Evolutionary conservation across 1,140 invertebrate genomes (phyloP).

Genomic region (Calliphora vicina): DNA sequence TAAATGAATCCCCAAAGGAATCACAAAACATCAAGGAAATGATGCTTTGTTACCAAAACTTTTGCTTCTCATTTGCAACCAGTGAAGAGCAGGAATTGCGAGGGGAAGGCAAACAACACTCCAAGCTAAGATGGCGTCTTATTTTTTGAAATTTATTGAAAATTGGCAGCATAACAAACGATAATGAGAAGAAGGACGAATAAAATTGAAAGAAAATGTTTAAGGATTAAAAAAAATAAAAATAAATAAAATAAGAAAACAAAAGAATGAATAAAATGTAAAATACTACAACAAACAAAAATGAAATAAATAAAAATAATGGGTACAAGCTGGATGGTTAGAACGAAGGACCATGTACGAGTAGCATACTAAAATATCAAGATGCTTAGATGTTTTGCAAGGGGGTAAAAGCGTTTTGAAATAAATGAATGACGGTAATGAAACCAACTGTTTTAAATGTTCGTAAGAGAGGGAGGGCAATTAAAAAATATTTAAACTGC

Average conservation of each 20-base stretch:
- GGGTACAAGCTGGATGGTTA: background rate
- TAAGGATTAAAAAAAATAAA: background rate
- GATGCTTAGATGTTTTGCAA: background rate
- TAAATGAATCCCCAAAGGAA: background rate
- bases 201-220: background rate
- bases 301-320: conserved; percentile 36
- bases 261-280: background rate
- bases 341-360: background rate
- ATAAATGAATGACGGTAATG: background rate
- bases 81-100: background rate
- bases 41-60: background rate
- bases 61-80: background rate
- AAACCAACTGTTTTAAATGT: background rate
- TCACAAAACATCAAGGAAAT: conserved; percentile 16
- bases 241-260: background rate
- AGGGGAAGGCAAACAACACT: background rate
- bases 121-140: conserved; percentile 6
- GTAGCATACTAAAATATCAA: background rate
- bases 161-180: conserved; percentile 29
- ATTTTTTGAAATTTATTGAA: conserved; percentile 31
- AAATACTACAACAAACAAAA: conserved; percentile 3
- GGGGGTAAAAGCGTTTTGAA: background rate
- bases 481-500: conserved; percentile 60
- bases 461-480: conserved; percentile 43
- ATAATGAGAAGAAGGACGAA: background rate